Conservation (phyloP, 37 sponge, comb jelly and placozoan species). For the Ephydatia muelleri region DNA sequence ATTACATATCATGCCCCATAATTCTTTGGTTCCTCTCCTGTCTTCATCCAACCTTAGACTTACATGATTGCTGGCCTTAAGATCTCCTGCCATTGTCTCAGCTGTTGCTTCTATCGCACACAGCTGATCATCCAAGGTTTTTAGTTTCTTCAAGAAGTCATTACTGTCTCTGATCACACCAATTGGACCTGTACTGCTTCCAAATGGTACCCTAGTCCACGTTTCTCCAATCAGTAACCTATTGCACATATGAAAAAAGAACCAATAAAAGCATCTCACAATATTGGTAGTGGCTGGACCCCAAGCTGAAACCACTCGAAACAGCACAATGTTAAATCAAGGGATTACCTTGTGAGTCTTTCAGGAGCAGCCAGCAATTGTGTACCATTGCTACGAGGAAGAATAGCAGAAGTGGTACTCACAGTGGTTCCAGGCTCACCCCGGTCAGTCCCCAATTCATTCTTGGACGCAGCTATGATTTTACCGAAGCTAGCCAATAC, state of each 20-base stretch:
- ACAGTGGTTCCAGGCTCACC: neutral
- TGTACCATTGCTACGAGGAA: neutral
- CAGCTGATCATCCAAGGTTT: slow-evolving; percentile 52
- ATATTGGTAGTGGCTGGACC: too few species aligned
- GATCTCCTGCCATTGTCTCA: slow-evolving; percentile 43
- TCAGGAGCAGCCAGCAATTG: neutral
- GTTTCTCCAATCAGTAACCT: neutral
- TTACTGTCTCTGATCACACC: neutral
- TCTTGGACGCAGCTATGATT: neutral
- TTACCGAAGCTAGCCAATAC: neutral
- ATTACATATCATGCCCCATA: too few species aligned
- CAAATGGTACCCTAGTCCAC: too few species aligned
- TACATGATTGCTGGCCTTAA: slow-evolving; percentile 50
- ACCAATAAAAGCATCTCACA: neutral
- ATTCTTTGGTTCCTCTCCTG: too few species aligned
- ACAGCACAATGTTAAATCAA: too few species aligned
- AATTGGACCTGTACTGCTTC: neutral
- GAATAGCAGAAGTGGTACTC: neutral
- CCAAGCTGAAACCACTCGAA: too few species aligned
- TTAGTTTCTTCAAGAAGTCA: slow-evolving; percentile 21
- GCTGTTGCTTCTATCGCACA: slow-evolving; percentile 66
- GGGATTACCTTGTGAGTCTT: neutral
- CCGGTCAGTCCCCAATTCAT: neutral
- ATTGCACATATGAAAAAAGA: neutral
- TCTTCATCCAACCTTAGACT: neutral